A percentile compares a stretch with the other conserved stretches of the same genome.
These are phyloP conservation scores for Epistrophe eligans DNA, from an alignment of 2,888 invertebrate genomes.

Conservation along the genomic window DNA sequence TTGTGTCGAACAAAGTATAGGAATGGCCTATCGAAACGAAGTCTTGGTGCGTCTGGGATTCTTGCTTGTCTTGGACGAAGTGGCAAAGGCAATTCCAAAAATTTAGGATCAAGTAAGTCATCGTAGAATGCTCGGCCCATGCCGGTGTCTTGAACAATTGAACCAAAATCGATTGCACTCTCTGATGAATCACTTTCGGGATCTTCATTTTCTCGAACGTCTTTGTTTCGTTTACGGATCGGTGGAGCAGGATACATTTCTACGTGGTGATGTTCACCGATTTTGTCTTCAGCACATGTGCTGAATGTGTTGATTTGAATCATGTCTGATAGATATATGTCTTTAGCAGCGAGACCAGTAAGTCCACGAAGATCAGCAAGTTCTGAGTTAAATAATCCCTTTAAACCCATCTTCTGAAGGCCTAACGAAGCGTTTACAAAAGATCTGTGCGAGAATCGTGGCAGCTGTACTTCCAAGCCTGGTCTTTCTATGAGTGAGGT, in stretches of 20 bases:
- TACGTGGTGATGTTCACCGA: constrained; percentile 90
- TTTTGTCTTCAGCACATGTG: constrained; percentile 90
- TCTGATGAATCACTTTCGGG: constrained; percentile 81
- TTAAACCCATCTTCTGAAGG: constrained; percentile 91
- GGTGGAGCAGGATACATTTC: constrained; percentile 92
- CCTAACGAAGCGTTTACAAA: constrained; percentile 92
- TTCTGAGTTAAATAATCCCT: constrained; percentile 90
- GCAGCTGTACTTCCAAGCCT: constrained; percentile 92
- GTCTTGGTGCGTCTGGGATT: constrained; percentile 88
- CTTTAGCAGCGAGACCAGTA: constrained; percentile 90
- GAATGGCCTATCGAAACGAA: constrained; percentile 94
- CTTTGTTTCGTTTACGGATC: constrained; percentile 85
- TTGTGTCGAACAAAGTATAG: constrained; percentile 95
- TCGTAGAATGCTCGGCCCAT: constrained; percentile 88
- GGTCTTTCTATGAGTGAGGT: constrained; percentile 90
- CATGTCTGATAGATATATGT: constrained; percentile 93
- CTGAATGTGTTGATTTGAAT: constrained; percentile 93
- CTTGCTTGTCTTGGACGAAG: constrained; percentile 89
- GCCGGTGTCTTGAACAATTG: constrained; percentile 85
- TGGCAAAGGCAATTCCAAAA: constrained; percentile 87
- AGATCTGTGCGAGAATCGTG: constrained; percentile 92
- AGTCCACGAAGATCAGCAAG: constrained; percentile 93
- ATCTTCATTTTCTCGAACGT: constrained; percentile 79
- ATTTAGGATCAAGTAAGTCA: constrained; percentile 86
- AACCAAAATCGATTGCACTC: constrained; percentile 81